Evolutionary conservation across 2,113 vertebrate genomes (phyloP).

Genomic region (Garra rufa): DNA sequence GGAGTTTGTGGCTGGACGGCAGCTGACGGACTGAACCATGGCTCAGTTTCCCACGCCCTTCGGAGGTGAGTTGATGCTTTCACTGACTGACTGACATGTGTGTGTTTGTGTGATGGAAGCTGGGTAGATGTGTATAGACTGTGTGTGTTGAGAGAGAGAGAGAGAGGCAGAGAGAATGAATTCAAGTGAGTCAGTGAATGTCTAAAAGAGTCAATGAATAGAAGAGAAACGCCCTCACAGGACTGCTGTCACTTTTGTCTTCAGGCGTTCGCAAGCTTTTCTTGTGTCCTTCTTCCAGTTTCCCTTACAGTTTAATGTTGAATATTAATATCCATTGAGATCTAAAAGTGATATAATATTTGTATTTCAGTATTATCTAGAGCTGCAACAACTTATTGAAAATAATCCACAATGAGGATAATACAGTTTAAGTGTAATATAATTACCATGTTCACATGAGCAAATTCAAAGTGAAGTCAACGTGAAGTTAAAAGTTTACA

Average conservation of each 20-base stretch:
- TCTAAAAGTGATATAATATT: not conserved
- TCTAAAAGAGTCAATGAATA: not conserved
- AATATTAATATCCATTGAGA: not conserved
- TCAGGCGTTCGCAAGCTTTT: not conserved
- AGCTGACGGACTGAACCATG: slow-evolving; percentile 89
- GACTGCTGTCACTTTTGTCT: not conserved
- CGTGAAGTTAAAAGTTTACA: too few species aligned
- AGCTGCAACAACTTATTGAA: not conserved
- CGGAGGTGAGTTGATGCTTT: slow-evolving; percentile 82
- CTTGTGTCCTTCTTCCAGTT: not conserved
- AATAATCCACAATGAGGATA: not conserved
- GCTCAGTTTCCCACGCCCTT: slow-evolving; percentile 97
- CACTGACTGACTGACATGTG: not conserved
- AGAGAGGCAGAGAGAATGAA: not conserved
- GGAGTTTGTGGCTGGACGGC: slow-evolving; percentile 65
- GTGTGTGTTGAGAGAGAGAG: slow-evolving; percentile 10
- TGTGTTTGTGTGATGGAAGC: slow-evolving; percentile 23
- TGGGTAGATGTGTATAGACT: not conserved
- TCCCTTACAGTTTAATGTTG: not conserved
- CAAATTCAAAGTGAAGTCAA: too few species aligned
- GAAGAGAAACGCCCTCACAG: not conserved
- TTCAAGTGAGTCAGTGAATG: not conserved
- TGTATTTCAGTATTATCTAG: not conserved
- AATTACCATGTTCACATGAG: not conserved
- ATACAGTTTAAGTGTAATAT: not conserved